phyloP scores from a whole-genome alignment of 2,797 vertebrate species.

The Pelobates cultripes region DNA sequence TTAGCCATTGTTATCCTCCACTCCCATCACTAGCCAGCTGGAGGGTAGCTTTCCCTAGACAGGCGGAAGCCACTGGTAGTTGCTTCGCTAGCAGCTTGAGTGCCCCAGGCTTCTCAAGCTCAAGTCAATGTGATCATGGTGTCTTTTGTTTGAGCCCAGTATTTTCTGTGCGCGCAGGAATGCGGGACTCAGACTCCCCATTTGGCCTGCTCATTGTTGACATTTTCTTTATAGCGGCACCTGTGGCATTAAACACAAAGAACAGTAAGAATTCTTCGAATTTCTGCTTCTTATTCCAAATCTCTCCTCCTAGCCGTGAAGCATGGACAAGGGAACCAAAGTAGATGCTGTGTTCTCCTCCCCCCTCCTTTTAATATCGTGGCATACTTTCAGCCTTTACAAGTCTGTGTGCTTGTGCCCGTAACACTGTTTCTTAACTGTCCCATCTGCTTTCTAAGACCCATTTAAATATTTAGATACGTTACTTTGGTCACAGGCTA shows the following conservation, averaged over 20 bases:
- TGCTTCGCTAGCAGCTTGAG: too few relatives aligned
- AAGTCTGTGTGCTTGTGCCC: not conserved
- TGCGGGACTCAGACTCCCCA: not conserved
- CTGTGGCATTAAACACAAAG: slow-evolving; percentile 23
- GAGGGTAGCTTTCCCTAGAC: too few relatives aligned
- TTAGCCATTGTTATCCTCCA: too few relatives aligned
- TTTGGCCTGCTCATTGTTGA: slow-evolving; percentile 17
- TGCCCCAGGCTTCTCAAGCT: too few relatives aligned
- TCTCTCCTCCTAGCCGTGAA: not conserved
- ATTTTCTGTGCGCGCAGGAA: slow-evolving; percentile 10
- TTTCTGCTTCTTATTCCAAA: slow-evolving; percentile 3
- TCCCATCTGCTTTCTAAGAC: too few relatives aligned
- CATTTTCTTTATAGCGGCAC: slow-evolving; percentile 10
- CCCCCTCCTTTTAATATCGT: not conserved
- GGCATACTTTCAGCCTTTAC: not conserved
- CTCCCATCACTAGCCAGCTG: too few relatives aligned
- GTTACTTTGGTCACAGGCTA: too few relatives aligned
- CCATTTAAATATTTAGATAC: too few relatives aligned
- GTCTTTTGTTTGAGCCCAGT: not conserved
- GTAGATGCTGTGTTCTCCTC: not conserved
- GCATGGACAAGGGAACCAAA: not conserved
- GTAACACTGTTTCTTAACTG: too few relatives aligned
- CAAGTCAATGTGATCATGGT: not conserved
- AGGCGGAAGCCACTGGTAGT: too few relatives aligned
- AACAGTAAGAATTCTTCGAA: slow-evolving; percentile 35